Percentiles rank a stretch among this genome's conserved stretches.
Conservation (phyloP, 2,797 vertebrate genomes). For the Poecile montanus region DNA sequence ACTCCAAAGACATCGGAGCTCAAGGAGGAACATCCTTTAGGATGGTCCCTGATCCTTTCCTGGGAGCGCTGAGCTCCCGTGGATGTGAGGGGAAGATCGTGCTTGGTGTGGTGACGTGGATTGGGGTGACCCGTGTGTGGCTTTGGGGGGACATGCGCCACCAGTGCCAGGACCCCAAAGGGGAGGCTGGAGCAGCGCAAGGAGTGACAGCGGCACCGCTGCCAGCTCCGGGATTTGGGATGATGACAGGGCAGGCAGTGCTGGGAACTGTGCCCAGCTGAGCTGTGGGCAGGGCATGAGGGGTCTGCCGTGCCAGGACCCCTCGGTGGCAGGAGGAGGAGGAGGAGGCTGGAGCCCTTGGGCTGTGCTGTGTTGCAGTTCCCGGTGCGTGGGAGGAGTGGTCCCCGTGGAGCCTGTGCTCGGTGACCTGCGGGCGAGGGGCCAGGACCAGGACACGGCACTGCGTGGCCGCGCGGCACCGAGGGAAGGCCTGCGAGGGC, state of each 20-base stretch:
- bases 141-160: accelerated
- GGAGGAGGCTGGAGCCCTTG: neutral
- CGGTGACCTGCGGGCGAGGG: constrained; percentile 92
- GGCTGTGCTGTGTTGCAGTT: constrained; percentile 88
- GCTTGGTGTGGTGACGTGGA: accelerated
- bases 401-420: constrained; percentile 96
- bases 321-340: neutral
- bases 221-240: neutral
- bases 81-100: accelerated
- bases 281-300: neutral
- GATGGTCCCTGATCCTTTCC: neutral
- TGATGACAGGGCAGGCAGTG: accelerated
- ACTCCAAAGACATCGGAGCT: neutral
- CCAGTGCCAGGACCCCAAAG: neutral
- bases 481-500: constrained; percentile 84
- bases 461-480: constrained; percentile 82
- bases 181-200: neutral
- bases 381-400: constrained; percentile 92
- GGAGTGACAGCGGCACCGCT: accelerated
- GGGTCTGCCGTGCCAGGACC: neutral
- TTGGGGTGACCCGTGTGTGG: accelerated
- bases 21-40: neutral
- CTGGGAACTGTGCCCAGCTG: accelerated
- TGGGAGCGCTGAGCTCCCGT: accelerated
- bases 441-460: constrained; percentile 89